Evolutionary conservation across 2,888 invertebrate species (phyloP).

Genomic region (Archaeoteleia sp.): DNA sequence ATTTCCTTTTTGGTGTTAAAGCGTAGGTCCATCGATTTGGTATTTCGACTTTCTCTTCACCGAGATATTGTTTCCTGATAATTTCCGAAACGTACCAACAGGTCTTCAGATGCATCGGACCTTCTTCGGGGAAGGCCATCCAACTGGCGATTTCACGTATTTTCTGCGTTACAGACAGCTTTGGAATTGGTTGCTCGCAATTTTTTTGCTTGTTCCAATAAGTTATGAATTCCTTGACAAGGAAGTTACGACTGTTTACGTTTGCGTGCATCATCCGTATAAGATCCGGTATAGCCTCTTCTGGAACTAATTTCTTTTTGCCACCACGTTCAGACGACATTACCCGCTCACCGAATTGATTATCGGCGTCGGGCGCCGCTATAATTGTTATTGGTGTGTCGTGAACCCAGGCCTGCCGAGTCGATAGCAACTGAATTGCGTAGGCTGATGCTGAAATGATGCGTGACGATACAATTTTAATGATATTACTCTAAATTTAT

Average conservation of each 20-base stretch:
- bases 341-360: constrained; percentile 33
- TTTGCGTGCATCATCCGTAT: constrained; percentile 83
- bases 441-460: constrained; percentile 60
- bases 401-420: constrained; percentile 66
- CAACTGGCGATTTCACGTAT: constrained; percentile 80
- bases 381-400: constrained; percentile 63
- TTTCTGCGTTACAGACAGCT: constrained; percentile 75
- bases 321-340: constrained; percentile 55
- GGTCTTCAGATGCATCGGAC: constrained; percentile 77
- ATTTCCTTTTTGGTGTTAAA: constrained; percentile 59
- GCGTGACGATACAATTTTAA: not conserved
- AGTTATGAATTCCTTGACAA: constrained; percentile 80
- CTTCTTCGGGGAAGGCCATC: constrained; percentile 77
- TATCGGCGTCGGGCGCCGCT: constrained; percentile 53
- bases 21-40: constrained; percentile 79
- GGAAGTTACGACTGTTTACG: constrained; percentile 76
- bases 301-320: constrained; percentile 73
- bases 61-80: constrained; percentile 76
- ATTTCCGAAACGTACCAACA: constrained; percentile 82
- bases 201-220: constrained; percentile 76
- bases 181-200: constrained; percentile 69
- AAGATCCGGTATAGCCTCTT: constrained; percentile 79
- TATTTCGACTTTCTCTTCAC: constrained; percentile 74
- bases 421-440: constrained; percentile 61
- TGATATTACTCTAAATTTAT: not conserved